Percentiles rank a stretch among this genome's conserved stretches.
Evolutionary conservation across 2,888 invertebrate species (phyloP).

Genomic region (Melitaea athalia): DNA sequence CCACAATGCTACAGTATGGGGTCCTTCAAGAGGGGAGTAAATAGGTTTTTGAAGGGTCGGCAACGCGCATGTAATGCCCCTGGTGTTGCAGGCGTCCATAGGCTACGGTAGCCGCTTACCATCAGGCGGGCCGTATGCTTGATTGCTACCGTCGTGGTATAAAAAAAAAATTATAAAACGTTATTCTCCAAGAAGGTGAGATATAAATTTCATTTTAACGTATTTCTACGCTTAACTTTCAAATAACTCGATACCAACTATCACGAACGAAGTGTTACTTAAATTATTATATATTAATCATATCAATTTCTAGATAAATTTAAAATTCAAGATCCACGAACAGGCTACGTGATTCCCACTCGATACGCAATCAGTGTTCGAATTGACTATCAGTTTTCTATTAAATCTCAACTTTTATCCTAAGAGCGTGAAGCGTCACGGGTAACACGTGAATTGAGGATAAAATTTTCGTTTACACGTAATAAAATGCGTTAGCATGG

Average conservation of each 20-base stretch:
- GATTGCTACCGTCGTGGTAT: too few species aligned
- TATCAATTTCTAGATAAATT: not conserved
- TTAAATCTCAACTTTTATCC: slow-evolving; percentile 58
- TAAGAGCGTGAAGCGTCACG: slow-evolving; percentile 48
- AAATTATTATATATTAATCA: not conserved
- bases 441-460: slow-evolving; percentile 61
- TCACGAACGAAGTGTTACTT: not conserved
- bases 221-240: too few species aligned
- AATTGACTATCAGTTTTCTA: slow-evolving; percentile 61
- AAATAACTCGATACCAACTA: not conserved
- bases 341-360: slow-evolving; percentile 14
- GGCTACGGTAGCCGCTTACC: too few species aligned
- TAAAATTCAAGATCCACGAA: slow-evolving; percentile 9
- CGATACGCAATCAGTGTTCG: slow-evolving; percentile 53
- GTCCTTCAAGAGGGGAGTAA: too few species aligned
- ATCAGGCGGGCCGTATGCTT: too few species aligned
- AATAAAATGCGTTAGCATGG: slow-evolving; percentile 68
- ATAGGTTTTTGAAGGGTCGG: too few species aligned
- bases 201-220: too few species aligned
- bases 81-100: too few species aligned
- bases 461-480: slow-evolving; percentile 75
- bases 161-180: too few species aligned
- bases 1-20: too few species aligned
- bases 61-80: too few species aligned
- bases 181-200: too few species aligned